Evolutionary conservation across 1,140 invertebrate species (phyloP), one percentile per base, ranked within the genome.

Genomic region (Charaxes varanes): DNA sequence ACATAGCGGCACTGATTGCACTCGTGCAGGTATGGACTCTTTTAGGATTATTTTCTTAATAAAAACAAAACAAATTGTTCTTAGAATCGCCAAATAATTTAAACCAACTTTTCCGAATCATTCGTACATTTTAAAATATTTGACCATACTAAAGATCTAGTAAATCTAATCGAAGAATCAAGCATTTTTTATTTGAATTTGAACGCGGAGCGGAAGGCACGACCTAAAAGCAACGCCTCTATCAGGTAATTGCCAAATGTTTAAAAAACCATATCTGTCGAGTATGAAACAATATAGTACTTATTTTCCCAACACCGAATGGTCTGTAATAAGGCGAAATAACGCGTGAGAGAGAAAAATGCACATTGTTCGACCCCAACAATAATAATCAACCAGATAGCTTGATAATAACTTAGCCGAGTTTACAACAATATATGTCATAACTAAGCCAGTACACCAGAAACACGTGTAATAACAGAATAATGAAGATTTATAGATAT

Each of bases 1-100:
- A 65, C 58, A 77, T 72, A 76, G 78, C 74, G 78, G 50, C 78
- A 72, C 58, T 82, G 72, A 77, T 82, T 65, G 78, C 74, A 69
- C 62, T 82, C 62, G 72, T 82, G 65, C 78, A 82, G 78, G 78
- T 82, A 63, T 42, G 45, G 27, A 35, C n/a, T n/a, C 6, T 24
- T 6, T 15, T n/a, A 14, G n/a, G 1, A 12, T 10, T 11, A 10
- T 4, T 4, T 3, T 1, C 11, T 3, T 26, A 11, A 26, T 12
- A 6, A 10, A 6, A 3, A 28, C 0, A 28, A n/a, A n/a, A n/a
- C n/a, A n/a, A n/a, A n/a, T n/a, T n/a, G n/a, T n/a, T n/a, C n/a
- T n/a, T n/a, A n/a, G n/a, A n/a, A n/a, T n/a, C n/a, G n/a, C n/a
- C n/a, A n/a, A n/a, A n/a, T n/a, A n/a, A n/a, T n/a, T n/a, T n/a